phyloP scores from a whole-genome alignment of 2,797 vertebrate species.

The Calcarius lapponicus region DNA sequence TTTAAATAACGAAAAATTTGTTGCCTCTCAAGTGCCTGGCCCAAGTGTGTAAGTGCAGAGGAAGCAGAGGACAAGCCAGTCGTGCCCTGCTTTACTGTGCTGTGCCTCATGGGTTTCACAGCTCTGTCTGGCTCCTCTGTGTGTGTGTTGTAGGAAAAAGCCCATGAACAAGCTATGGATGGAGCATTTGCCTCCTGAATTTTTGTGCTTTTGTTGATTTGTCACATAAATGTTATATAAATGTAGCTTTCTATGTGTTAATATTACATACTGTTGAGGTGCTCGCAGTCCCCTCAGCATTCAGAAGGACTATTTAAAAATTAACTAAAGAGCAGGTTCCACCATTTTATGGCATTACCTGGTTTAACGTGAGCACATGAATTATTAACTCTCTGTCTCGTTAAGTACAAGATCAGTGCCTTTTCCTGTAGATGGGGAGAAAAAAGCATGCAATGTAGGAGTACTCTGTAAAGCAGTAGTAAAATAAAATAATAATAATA shows the following conservation, averaged over 20 bases:
- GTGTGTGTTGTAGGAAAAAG: constrained; percentile 28
- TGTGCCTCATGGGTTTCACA: constrained; percentile 11
- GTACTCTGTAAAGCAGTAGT: constrained; percentile 64
- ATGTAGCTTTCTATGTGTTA: constrained; percentile 71
- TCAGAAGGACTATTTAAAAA: constrained; percentile 69
- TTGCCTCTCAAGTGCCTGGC: neutral
- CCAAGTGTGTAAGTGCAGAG: neutral
- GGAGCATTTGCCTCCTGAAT: constrained; percentile 44
- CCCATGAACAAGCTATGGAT: neutral
- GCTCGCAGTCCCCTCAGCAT: constrained; percentile 73
- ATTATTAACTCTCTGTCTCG: constrained; percentile 88
- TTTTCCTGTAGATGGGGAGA: constrained; percentile 64
- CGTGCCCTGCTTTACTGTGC: neutral
- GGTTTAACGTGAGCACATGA: constrained; percentile 88
- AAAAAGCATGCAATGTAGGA: constrained; percentile 74
- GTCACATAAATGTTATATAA: constrained; percentile 68
- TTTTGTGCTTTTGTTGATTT: constrained; percentile 61
- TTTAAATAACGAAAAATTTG: neutral
- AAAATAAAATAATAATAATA: constrained; percentile 2
- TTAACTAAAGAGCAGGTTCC: constrained; percentile 71
- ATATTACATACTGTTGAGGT: constrained; percentile 82
- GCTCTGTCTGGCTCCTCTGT: constrained; percentile 38
- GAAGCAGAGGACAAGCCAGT: neutral
- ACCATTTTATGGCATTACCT: constrained; percentile 91
- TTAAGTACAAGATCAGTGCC: constrained; percentile 75